A percentile compares a stretch with the other conserved stretches of the same genome.
Evolutionary conservation across 2,113 vertebrate genomes (phyloP).

Genomic region (Psilopsiagon aurifrons): DNA sequence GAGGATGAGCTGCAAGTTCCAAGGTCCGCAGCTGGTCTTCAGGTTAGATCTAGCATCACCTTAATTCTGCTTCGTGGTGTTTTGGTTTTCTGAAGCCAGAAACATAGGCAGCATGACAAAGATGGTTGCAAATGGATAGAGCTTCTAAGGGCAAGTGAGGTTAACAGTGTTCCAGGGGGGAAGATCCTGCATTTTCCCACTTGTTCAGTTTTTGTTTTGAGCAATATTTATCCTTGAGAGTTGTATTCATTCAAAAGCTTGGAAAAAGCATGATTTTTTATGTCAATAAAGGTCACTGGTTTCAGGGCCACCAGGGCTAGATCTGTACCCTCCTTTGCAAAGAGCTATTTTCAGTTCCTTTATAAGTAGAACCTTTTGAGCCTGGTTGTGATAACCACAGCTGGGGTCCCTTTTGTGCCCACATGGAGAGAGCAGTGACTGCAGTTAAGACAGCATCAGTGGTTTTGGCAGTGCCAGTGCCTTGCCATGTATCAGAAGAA

Average conservation of each 20-base stretch:
- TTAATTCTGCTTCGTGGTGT: not conserved
- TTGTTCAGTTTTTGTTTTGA: not conserved
- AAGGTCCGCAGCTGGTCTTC: not conserved
- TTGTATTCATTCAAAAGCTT: not conserved
- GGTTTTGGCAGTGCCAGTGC: not conserved
- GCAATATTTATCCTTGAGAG: not conserved
- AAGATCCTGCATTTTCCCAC: not conserved
- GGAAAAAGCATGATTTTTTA: not conserved
- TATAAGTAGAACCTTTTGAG: not conserved
- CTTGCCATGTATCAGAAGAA: rapidly evolving
- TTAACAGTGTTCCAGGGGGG: rapidly evolving
- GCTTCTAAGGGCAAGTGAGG: not conserved
- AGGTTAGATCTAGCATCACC: not conserved
- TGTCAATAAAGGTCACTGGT: not conserved
- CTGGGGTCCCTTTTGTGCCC: not conserved
- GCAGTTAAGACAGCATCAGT: not conserved
- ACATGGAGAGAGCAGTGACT: rapidly evolving
- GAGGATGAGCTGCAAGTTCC: not conserved
- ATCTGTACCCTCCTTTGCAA: not conserved
- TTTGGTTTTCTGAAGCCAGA: not conserved
- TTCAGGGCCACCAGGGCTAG: not conserved
- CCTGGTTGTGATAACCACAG: not conserved
- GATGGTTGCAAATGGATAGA: not conserved
- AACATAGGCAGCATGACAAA: not conserved
- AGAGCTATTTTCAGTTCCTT: not conserved